Base-by-base conservation (phyloP, 1,140 invertebrate genomes). In the Archivesica marissinica region DNA sequence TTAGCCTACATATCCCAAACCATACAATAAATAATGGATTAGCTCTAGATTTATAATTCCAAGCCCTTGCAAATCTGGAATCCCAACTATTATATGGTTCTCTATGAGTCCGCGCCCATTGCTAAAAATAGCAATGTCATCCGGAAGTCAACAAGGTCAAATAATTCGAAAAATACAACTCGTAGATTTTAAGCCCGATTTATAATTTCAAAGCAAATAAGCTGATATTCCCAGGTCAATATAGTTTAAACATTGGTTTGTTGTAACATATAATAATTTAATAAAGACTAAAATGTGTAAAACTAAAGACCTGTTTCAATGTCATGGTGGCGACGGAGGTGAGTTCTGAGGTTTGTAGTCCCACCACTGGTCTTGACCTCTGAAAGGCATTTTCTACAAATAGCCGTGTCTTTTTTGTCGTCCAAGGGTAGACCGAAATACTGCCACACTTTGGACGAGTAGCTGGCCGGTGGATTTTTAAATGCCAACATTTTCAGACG, bases 381-480 rank as follows among this genome's bases (percentile, higher is more conserved):
- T 11, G 9, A 7, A 7, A 20, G 38, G 33, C 66, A 70, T 11
- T 17, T 35, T 70, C 41, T 70, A n/a, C 66, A 70, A 2, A 70
- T 38, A 11, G 38, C 35, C 20, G 23, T 70, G n/a, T n/a, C n/a
- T 4, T 70, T 70, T n/a, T 39, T 38, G 23, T 70, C 23, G 6
- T 25, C 23, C 13, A 23, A 13, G 2, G 66, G 7, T 20, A 70
- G 7, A 35, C 66, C 35, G 20, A 70, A 70, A n/a, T 76, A 33
- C n/a, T 76, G 1, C 74, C 74, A 76, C 13, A 76, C 74, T 20
- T 52, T 52, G 0, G 74, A 76, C 6, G 47, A 30, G 23, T 56
- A 76, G 30, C 33, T 54, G 1, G 74, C 74, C 0, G 74, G 74
- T 20, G 74, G 15, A 30, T 76, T 76, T 56, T 25, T 76, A 7